Percentiles rank a stretch among this genome's conserved stretches.
Conservation (phyloP, 2,113 vertebrate genomes). For the Macrotus californicus region DNA sequence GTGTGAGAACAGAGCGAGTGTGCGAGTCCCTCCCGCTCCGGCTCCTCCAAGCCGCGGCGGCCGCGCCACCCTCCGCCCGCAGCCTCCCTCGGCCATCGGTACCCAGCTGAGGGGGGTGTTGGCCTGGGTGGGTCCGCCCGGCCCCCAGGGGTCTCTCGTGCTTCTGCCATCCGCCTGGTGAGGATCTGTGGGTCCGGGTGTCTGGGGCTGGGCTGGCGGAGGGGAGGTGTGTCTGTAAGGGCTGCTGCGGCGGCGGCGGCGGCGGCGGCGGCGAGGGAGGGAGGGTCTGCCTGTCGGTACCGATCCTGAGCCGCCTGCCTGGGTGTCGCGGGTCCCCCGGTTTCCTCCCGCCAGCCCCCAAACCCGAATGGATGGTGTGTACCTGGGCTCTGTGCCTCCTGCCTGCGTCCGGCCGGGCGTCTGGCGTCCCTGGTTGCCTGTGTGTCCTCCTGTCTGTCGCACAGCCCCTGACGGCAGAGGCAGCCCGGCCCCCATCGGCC, state of each 20-base stretch:
- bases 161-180: constrained; percentile 56
- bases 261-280: constrained; percentile 46
- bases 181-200: constrained; percentile 49
- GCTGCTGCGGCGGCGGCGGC: constrained; percentile 52
- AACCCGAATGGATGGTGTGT: constrained; percentile 39
- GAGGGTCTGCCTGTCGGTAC: constrained; percentile 53
- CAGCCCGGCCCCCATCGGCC: constrained; percentile 24
- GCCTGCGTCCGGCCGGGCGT: constrained; percentile 32
- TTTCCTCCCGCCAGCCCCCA: background rate
- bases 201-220: constrained; percentile 27
- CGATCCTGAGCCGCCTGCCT: background rate
- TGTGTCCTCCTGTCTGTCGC: constrained; percentile 65
- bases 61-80: constrained; percentile 39
- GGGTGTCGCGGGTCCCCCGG: background rate
- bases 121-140: constrained; percentile 52
- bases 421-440: constrained; percentile 49
- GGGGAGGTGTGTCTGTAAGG: constrained; percentile 70
- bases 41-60: constrained; percentile 46
- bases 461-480: constrained; percentile 33
- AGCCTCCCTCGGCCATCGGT: constrained; percentile 36
- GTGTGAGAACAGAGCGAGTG: constrained; percentile 49
- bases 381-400: constrained; percentile 57
- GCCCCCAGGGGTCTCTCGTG: constrained; percentile 61
- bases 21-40: constrained; percentile 66
- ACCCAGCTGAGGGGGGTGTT: constrained; percentile 34